Percentiles rank a stretch among this genome's conserved stretches.
Evolutionary conservation across 2,888 invertebrate species (phyloP).

Genomic region (Drosophila mulleri): DNA sequence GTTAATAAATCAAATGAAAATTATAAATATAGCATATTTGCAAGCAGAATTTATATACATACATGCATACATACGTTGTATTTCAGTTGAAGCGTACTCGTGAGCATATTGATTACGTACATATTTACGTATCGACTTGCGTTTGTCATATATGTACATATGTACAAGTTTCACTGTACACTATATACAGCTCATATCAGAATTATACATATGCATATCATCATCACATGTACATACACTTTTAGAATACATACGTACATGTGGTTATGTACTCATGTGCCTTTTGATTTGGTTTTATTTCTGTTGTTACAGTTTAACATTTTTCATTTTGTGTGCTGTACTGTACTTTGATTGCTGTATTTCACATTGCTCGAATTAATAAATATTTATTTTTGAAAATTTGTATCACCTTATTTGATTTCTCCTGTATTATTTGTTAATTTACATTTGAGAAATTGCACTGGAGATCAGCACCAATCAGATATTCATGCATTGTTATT

Average conservation of each 20-base stretch:
- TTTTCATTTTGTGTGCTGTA: constrained; percentile 54
- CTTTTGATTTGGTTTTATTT: constrained; percentile 42
- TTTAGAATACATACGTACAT: constrained; percentile 4
- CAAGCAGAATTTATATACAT: not conserved
- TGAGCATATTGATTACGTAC: not conserved
- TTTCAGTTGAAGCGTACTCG: not conserved
- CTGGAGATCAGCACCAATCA: constrained; percentile 40
- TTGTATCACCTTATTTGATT: not conserved
- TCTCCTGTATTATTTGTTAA: not conserved
- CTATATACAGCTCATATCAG: constrained; percentile 52
- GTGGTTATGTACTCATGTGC: constrained; percentile 35
- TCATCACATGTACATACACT: constrained; percentile 13
- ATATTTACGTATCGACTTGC: not conserved
- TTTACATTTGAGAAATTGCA: not conserved
- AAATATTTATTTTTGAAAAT: not conserved
- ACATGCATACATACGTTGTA: not conserved
- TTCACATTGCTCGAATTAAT: constrained; percentile 11
- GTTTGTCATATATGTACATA: constrained; percentile 11
- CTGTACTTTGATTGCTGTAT: constrained; percentile 46
- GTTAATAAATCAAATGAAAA: constrained; percentile 17
- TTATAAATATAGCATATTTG: constrained; percentile 13
- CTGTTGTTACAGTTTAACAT: constrained; percentile 28
- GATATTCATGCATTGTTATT: constrained; percentile 52
- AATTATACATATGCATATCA: constrained; percentile 31
- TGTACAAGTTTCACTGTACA: constrained; percentile 40